Evolutionary conservation across 2,797 vertebrate genomes (phyloP).

Genomic region (Numenius phaeopus): DNA sequence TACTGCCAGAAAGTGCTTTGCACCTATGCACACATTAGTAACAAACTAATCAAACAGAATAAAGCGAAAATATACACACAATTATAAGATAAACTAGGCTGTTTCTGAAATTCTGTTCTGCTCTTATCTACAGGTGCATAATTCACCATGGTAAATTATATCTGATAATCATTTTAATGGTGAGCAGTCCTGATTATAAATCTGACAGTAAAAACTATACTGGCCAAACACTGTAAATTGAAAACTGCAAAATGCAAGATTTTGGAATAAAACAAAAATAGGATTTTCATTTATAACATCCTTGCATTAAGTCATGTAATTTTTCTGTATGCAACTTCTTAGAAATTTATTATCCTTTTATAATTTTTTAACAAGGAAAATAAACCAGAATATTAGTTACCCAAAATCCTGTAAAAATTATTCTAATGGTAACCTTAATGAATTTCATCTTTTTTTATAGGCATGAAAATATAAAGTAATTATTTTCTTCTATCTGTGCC

Average conservation of each 20-base stretch:
- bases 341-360: background rate
- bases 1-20: background rate
- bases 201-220: background rate
- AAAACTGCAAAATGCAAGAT: background rate
- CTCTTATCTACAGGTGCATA: background rate
- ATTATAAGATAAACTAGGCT: background rate
- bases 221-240: background rate
- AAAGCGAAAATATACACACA: background rate
- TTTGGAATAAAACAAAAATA: background rate
- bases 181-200: background rate
- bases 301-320: background rate
- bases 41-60: background rate
- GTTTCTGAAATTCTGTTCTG: background rate
- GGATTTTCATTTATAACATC: background rate
- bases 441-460: constrained; percentile 50
- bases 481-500: constrained; percentile 50
- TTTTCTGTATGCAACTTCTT: background rate
- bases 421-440: constrained; percentile 20
- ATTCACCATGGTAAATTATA: background rate
- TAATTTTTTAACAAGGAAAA: background rate
- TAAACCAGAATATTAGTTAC: constrained; percentile 18
- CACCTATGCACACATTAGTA: background rate
- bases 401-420: background rate
- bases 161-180: background rate
- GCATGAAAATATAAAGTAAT: constrained; percentile 46